Base-by-base conservation (phyloP, 2,888 invertebrate species). In the Caenorhabditis sp. region DNA sequence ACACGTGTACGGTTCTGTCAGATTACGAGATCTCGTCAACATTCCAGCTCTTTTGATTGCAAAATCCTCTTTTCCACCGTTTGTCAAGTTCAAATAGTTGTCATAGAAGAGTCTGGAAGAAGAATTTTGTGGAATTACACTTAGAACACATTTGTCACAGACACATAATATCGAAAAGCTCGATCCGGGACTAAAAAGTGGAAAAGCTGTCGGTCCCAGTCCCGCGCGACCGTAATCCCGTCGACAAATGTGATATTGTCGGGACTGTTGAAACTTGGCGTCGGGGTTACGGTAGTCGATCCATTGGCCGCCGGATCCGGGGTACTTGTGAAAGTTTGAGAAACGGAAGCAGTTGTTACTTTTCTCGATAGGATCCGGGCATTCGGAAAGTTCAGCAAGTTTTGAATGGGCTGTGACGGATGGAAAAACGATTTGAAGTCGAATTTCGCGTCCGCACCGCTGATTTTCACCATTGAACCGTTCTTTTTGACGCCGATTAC, bases 391-490 rank as follows among this genome's bases (percentile, higher is more conserved):
- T 13, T 9, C 35, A 35, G 11, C 35, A 35, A 2, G 9, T 35
- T 35, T 13, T 35, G 35, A 9, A 2, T 9, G 35, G 13, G 46
- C 2, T 9, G 13, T 22, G 1, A 0, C 15, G 15, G 15, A 13
- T 30, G 30, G 30, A 62, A 62, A 52, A 62, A 62, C 2, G n/a
- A n/a, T n/a, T 9, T 41, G 13, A 62, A 62, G n/a, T 22, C 11
- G 41, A 52, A 62, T 22, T 27, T 37, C n/a, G 15, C 41, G 2
- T 13, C n/a, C 1, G 26, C 26, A 6, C 26, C 50, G 5, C 50
- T 20, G 5, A 62, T 62, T 1, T 17, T 39, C 13, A 50, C 2
- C 30, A 22, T 22, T 1, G 37, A n/a, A 9, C 50, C 62, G 9
- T 17, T 9, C n/a, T 62, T 39, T 0, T 50, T 50, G 2, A 62